Base-by-base conservation (phyloP, 2,888 invertebrate species). In the Heliothis peltigera region DNA sequence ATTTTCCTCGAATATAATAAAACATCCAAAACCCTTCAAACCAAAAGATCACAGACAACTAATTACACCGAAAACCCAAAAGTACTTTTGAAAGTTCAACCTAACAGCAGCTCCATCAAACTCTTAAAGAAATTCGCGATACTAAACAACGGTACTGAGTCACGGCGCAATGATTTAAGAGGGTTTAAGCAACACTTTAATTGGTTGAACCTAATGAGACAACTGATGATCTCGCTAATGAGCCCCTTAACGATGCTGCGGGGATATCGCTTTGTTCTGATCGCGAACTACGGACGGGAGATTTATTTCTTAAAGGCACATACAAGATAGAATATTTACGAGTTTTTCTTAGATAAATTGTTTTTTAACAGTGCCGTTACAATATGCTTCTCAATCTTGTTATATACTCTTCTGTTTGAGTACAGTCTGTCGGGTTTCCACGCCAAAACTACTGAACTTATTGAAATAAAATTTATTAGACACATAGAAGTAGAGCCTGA, bases 191-290 rank as follows among this genome's bases (percentile, higher is more conserved):
- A 79, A 84, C 82, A 79, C 85, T 81, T 89, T 92, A 93, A 92
- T 92, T 92, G 91, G 92, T 89, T 75, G 64, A 65, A 80, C 87
- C 88, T 92, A 92, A 92, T 90, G 92, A 92, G 92, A 90, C 90
- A 89, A 83, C 87, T 88, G 91, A 91, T 92, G 91, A 91, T 90
- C 90, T 87, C 79, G 75, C 88, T 92, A 92, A 92, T 91, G 92
- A 91, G 89, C 80, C 75, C 82, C 78, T 86, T 83, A 85, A 82
- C 82, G 83, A 75, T 73, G 71, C 70, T 35, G 54, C 17, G 35
- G 57, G 51, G 48, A 64, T 65, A 70, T 72, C 68, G 76, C 76
- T 79, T 65, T 76, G 73, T 76, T 61, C 63, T 32, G 56, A 75
- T 79, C 72, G 49, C 54, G 48, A 53, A 25, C 53, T 64, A 53